Conservation (phyloP, 1,140 invertebrate genomes). For the Drosophila novamexicana region DNA sequence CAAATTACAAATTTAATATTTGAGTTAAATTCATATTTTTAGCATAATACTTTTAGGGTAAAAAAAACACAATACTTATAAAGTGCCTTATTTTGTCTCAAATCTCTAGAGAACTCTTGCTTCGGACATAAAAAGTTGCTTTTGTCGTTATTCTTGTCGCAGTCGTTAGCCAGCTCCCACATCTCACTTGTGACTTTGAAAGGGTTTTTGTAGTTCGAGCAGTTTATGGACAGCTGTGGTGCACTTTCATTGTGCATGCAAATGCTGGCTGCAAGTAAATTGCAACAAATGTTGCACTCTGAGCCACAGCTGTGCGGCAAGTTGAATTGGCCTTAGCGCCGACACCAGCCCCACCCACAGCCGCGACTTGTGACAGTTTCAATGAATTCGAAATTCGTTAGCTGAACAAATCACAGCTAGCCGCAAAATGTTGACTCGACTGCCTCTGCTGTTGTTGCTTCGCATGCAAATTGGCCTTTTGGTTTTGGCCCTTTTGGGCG, state of each 20-base stretch:
- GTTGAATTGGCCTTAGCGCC: slow-evolving; percentile 1
- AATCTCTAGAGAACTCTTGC: background rate
- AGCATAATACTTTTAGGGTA: background rate
- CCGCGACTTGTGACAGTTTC: slow-evolving; percentile 58
- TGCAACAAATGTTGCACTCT: slow-evolving; percentile 52
- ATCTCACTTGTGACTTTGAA: slow-evolving; percentile 5
- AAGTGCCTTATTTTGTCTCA: slow-evolving; percentile 3
- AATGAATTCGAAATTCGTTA: slow-evolving; percentile 57
- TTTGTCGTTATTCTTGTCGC: background rate
- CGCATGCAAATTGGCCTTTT: slow-evolving; percentile 50
- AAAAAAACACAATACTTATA: background rate
- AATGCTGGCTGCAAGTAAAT: slow-evolving; percentile 50
- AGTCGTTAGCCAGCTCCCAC: slow-evolving; percentile 7
- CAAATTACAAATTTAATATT: no score
- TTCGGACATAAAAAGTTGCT: background rate
- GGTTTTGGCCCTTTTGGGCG: slow-evolving; percentile 8
- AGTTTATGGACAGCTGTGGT: background rate
- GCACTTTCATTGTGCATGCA: slow-evolving; percentile 46
- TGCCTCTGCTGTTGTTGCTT: slow-evolving; percentile 6
- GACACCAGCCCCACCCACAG: slow-evolving; percentile 1
- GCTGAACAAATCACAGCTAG: slow-evolving; percentile 35
- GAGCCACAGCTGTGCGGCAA: background rate
- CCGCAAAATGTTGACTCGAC: slow-evolving; percentile 34
- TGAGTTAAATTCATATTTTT: background rate
- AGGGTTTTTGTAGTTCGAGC: slow-evolving; percentile 44